Conservation (phyloP, 2,888 invertebrate species). For the Synergus itoensis region DNA sequence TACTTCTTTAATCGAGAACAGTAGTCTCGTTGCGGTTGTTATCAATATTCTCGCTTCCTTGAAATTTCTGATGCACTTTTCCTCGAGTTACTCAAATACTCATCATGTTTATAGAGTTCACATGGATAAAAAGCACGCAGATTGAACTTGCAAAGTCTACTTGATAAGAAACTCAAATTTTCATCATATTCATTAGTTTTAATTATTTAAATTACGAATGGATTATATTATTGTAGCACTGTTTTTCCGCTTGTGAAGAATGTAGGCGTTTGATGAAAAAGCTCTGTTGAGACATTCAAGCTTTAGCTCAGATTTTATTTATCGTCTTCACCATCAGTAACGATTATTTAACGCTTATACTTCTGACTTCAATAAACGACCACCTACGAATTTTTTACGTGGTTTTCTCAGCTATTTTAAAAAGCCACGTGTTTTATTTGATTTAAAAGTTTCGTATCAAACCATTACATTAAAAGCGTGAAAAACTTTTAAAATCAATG, state of each 20-base stretch:
- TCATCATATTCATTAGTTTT: too few relatives aligned
- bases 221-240: not conserved
- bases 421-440: not conserved
- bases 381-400: not conserved
- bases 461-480: not conserved
- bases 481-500: too few relatives aligned
- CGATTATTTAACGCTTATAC: constrained; percentile 10
- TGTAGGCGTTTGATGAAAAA: constrained; percentile 19
- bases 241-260: not conserved
- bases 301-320: not conserved
- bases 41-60: not conserved
- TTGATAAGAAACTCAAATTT: too few relatives aligned
- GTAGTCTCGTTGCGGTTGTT: not conserved
- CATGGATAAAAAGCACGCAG: too few relatives aligned
- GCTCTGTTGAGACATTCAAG: not conserved
- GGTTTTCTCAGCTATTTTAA: constrained; percentile 11
- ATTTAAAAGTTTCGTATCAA: not conserved
- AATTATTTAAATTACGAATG: too few relatives aligned
- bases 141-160: too few relatives aligned
- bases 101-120: too few relatives aligned
- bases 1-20: constrained; percentile 13
- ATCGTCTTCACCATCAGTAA: not conserved
- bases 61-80: not conserved
- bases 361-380: not conserved
- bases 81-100: not conserved